Evolutionary conservation across 1,140 invertebrate species (phyloP).

Genomic region (Trichonephila clavata): DNA sequence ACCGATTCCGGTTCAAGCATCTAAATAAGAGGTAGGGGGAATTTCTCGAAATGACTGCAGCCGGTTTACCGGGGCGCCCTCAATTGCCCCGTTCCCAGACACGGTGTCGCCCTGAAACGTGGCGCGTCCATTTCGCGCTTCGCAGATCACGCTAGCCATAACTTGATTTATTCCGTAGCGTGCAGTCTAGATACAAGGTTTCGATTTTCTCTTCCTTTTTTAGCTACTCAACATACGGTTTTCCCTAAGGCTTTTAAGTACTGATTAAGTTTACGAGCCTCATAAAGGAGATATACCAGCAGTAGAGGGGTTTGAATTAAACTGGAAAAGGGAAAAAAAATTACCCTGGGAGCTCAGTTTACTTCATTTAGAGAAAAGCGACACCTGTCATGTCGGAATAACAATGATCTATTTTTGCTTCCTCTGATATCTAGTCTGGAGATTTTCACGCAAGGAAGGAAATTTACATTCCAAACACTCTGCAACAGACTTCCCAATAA

Average conservation of each 20-base stretch:
- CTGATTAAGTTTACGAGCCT: conserved; percentile 52
- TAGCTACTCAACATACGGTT: conserved; percentile 28
- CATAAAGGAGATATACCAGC: conserved; percentile 35
- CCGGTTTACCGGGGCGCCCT: conserved; percentile 3
- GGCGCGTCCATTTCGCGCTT: conserved; percentile 39
- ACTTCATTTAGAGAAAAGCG: background rate
- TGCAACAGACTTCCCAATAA: too few relatives aligned
- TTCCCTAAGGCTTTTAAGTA: conserved; percentile 7
- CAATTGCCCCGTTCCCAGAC: conserved; percentile 36
- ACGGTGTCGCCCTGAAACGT: conserved; percentile 3
- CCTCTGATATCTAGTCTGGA: background rate
- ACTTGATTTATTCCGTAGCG: conserved; percentile 70
- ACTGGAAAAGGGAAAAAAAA: background rate
- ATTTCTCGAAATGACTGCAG: conserved; percentile 23
- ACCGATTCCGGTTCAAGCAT: conserved; percentile 33
- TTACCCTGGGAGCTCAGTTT: background rate
- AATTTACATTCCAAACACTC: background rate
- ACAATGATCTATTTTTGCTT: background rate
- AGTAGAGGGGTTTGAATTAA: background rate
- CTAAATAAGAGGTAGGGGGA: background rate
- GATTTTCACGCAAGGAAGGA: background rate
- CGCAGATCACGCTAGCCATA: conserved; percentile 48
- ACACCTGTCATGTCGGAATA: background rate
- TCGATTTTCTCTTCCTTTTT: conserved; percentile 52
- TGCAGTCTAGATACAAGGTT: conserved; percentile 49